Conservation (phyloP, 2,113 vertebrate genomes). For the Lampris incognitus region DNA sequence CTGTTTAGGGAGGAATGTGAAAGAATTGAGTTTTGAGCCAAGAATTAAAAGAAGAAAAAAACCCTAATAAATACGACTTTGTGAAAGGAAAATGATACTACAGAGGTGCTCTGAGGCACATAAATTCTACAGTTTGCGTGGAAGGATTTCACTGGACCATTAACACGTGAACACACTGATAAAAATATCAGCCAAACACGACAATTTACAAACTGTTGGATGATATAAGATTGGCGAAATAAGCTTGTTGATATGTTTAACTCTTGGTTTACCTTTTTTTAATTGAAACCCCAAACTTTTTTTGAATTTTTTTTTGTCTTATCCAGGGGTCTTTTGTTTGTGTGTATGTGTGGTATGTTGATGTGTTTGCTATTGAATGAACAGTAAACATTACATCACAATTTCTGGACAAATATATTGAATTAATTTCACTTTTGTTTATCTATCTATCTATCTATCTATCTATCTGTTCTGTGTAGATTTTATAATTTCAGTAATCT, state of each 20-base stretch:
- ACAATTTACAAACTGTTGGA: conserved; percentile 4
- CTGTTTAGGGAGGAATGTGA: conserved; percentile 18
- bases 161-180: conserved; percentile 18
- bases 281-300: no score
- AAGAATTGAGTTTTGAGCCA: background rate
- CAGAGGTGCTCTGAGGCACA: background rate
- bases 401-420: no score
- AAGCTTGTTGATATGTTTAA: background rate
- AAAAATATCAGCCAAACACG: conserved; percentile 28
- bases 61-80: conserved; percentile 5
- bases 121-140: background rate
- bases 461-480: no score
- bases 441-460: no score
- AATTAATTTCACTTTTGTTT: no score
- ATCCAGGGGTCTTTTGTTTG: no score
- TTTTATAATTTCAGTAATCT: no score
- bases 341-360: no score
- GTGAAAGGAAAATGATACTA: conserved; percentile 13
- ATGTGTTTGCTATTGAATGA: no score
- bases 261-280: background rate
- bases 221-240: background rate
- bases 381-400: no score
- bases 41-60: conserved; percentile 2
- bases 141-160: background rate
- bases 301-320: no score